Evolutionary conservation across 2,888 invertebrate species (phyloP).

Genomic region (Pterostichus madidus): DNA sequence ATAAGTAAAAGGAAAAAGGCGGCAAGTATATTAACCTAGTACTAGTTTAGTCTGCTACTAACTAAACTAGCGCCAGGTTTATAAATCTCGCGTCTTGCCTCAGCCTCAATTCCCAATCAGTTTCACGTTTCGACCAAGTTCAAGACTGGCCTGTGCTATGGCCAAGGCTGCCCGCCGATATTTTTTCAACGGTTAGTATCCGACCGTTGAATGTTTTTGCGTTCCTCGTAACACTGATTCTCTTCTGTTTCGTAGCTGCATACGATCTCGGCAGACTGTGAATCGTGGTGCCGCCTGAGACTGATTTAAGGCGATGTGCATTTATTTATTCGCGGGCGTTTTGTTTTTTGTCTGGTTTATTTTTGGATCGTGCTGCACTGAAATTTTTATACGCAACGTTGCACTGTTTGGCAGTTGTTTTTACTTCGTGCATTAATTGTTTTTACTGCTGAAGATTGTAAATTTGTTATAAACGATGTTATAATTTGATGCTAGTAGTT

Average conservation of each 20-base stretch:
- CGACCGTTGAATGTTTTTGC: slow-evolving; percentile 58
- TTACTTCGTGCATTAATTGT: too few species aligned
- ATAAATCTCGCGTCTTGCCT: too few species aligned
- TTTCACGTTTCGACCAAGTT: too few species aligned
- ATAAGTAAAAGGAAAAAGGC: too few species aligned
- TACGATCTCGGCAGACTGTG: neutral
- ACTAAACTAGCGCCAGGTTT: too few species aligned
- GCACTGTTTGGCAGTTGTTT: neutral
- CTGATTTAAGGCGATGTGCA: slow-evolving; percentile 53
- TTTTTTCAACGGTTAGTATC: slow-evolving; percentile 57
- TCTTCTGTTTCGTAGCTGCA: slow-evolving; percentile 35
- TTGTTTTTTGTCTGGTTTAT: slow-evolving; percentile 55
- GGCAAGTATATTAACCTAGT: too few species aligned
- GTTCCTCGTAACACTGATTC: slow-evolving; percentile 45
- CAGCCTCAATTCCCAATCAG: too few species aligned
- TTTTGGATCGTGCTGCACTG: slow-evolving; percentile 45
- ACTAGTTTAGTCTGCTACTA: too few species aligned
- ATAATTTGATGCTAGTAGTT: neutral
- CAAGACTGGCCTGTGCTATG: neutral
- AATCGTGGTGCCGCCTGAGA: neutral
- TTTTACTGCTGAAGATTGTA: neutral
- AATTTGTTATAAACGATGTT: slow-evolving; percentile 3
- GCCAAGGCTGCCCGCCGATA: slow-evolving; percentile 33
- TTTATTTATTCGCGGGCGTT: slow-evolving; percentile 50
- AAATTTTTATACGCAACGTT: slow-evolving; percentile 23